These are phyloP conservation scores for Microtus ochrogaster DNA, from an alignment of 2,113 vertebrate species.

Conservation along the genomic window DNA sequence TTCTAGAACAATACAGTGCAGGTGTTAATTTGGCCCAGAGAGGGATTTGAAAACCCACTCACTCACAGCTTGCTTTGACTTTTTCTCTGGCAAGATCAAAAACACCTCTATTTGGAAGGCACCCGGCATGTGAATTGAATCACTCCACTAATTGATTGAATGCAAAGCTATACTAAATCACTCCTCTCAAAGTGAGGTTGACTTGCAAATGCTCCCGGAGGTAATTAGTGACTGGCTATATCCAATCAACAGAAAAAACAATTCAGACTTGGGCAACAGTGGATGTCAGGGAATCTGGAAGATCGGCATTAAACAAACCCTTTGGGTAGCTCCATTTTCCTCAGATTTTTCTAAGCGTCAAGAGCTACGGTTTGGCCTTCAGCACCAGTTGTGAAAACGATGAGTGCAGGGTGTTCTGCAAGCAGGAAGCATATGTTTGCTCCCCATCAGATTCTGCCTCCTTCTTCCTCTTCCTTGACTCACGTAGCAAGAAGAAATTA, in stretches of 20 bases:
- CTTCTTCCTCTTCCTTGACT: neutral
- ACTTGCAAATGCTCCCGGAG: constrained; percentile 74
- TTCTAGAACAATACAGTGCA: constrained; percentile 51
- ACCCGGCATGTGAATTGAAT: constrained; percentile 59
- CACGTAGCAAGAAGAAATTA: neutral
- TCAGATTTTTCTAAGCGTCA: constrained; percentile 55
- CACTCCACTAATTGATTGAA: constrained; percentile 79
- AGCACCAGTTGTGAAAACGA: neutral
- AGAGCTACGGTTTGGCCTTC: constrained; percentile 26
- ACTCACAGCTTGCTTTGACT: neutral
- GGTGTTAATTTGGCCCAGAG: constrained; percentile 65
- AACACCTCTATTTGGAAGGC: constrained; percentile 58
- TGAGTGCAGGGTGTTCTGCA: neutral
- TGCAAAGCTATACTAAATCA: constrained; percentile 79
- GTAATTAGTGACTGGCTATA: constrained; percentile 71
- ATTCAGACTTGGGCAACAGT: constrained; percentile 77
- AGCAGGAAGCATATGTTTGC: neutral
- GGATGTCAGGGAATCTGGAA: constrained; percentile 71
- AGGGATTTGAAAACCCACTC: constrained; percentile 42
- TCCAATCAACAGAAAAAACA: constrained; percentile 81
- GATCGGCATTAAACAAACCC: constrained; percentile 66
- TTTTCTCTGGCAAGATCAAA: constrained; percentile 68
- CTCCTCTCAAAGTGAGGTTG: constrained; percentile 68
- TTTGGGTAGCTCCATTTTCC: constrained; percentile 65
- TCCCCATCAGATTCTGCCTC: neutral